phyloP scores from a whole-genome alignment of 2,888 invertebrate species.

The Caenorhabditis uteleia region DNA sequence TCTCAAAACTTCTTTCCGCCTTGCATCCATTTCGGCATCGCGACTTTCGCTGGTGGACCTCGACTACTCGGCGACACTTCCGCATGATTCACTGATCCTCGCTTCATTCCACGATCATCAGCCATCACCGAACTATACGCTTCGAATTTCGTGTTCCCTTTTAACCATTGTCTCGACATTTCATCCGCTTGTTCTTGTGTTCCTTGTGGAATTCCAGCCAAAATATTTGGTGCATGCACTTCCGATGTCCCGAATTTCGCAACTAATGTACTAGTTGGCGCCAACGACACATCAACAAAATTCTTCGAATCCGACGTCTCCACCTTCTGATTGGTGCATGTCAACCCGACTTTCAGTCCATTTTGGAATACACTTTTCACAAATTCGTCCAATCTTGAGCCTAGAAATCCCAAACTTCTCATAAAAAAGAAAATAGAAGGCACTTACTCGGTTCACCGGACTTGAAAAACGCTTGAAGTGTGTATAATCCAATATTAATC shows the following conservation, averaged over 20 bases:
- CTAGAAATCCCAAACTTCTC: background rate
- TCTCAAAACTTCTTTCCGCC: constrained; percentile 17
- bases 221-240: background rate
- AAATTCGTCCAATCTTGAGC: background rate
- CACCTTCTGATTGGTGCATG: constrained; percentile 32
- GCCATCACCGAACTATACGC: constrained; percentile 34
- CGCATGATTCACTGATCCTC: constrained; percentile 1
- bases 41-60: constrained; percentile 25
- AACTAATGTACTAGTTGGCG: constrained; percentile 48
- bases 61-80: constrained; percentile 2
- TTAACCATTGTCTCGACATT: constrained; percentile 32
- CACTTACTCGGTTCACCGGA: constrained; percentile 41
- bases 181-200: constrained; percentile 8
- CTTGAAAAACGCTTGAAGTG: constrained; percentile 51
- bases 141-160: constrained; percentile 30
- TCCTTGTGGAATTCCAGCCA: constrained; percentile 1
- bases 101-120: constrained; percentile 22
- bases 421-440: background rate
- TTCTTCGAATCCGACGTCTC: constrained; percentile 32
- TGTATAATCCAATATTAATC: constrained; percentile 42
- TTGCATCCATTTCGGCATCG: constrained; percentile 37
- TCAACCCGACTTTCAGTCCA: constrained; percentile 9
- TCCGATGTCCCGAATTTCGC: constrained; percentile 20
- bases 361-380: background rate
- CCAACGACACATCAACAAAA: constrained; percentile 51